Conservation (phyloP, 2,113 vertebrate genomes). For the Lathamus discolor region DNA sequence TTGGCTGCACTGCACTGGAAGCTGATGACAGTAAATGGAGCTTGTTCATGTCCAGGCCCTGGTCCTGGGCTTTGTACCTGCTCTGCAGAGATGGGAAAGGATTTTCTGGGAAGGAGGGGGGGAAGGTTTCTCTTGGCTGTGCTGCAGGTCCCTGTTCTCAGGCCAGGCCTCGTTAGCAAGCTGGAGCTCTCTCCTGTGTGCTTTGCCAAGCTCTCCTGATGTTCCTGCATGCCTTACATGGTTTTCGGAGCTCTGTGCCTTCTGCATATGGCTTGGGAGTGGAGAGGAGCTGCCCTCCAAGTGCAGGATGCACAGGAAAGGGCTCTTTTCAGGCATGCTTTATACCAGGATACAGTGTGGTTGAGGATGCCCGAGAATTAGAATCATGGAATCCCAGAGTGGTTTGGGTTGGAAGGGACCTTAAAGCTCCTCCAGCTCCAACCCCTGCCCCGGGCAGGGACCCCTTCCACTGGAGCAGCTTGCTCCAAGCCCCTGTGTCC, state of each 20-base stretch:
- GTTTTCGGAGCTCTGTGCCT: background rate
- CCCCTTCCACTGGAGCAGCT: background rate
- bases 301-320: rapidly evolving
- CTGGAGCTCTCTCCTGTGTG: background rate
- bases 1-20: background rate
- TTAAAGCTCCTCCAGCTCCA: background rate
- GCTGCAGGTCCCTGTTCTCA: background rate
- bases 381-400: background rate
- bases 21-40: background rate
- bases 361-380: background rate
- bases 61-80: background rate
- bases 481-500: too few relatives aligned
- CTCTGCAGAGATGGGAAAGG: background rate
- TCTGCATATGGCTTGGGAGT: rapidly evolving
- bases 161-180: background rate
- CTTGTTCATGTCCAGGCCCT: background rate
- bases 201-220: background rate
- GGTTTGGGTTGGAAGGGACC: background rate
- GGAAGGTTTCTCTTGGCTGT: background rate
- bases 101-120: background rate
- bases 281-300: background rate
- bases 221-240: rapidly evolving
- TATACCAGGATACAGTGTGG: rapidly evolving
- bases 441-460: too few relatives aligned
- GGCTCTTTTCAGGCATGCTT: background rate